Base-by-base conservation (phyloP, 2,113 vertebrate genomes). In the Dipodomys ordii region DNA sequence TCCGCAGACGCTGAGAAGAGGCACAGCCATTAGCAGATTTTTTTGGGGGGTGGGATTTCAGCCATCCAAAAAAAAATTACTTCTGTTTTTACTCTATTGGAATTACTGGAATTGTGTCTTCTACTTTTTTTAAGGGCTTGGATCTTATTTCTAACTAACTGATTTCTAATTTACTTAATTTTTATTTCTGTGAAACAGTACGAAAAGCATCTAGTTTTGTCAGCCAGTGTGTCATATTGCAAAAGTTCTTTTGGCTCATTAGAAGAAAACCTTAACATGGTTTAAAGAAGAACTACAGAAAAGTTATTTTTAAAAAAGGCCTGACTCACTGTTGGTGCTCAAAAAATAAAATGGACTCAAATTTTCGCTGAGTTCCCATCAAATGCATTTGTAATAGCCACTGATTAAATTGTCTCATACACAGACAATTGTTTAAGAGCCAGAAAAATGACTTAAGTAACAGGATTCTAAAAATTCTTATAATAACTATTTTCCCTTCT, bases 401-500 rank as follows among this genome's bases (percentile, higher is more conserved):
- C 79, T 49, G 65, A 68, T 57, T 78, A 85, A 89, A 78, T 39
- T 87, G 69, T 32, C 49, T 49, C 22, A 79, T 44, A 85, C 25
- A n/a, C 32, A 53, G 12, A 20, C 25, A 49, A 92, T 68, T 88
- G 22, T 65, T 57, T 67, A 4, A 87, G 39, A 92, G 71, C 44
- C 82, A 78, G 87, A 64, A 87, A 87, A 79, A 85, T 44, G 69
- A 87, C 83, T 96, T 53, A 60, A 80, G 87, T 93, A 82, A 57
- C 67, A 87, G 92, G n/a, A 65, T 68, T 82, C 44, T 27, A 90
- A 92, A 90, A 64, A 79, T 91, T 90, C 80, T 77, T 76, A 35
- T 87, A 94, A 90, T 96, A 92, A 12, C 73, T 32, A 27, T 94
- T 95, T 83, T 97, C 94, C 44, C 62, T 81, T 97, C 67, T 96